Evolutionary conservation across 2,113 vertebrate genomes (phyloP), one percentile per base, ranked within the genome.

Genomic region (Dendropsophus ebraccatus): DNA sequence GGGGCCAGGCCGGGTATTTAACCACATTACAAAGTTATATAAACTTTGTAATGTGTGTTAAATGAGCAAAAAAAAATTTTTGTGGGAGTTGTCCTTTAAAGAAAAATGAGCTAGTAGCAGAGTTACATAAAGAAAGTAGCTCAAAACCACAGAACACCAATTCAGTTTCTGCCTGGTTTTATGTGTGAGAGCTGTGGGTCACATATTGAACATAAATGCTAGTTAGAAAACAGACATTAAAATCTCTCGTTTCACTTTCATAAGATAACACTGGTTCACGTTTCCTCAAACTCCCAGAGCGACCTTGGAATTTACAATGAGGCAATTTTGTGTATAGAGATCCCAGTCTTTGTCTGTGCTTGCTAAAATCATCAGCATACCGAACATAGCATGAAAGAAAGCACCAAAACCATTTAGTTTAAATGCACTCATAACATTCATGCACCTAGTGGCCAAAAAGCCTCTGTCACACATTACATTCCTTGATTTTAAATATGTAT

Each of bases 301-400:
- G 47, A 8, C 32, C 10, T 41, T 5, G 70, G 19, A 85, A 85
- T 85, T 81, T 87, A 87, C 41, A 87, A 86, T 83, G 54, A 84
- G 79, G 13, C 17, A 45, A 23, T 45, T 86, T 37, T 67, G 37
- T 81, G 83, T 72, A 14, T 21, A 37, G 52, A 37, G 56, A 65
- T 45, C 14, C 58, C n/a, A 1, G 56, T 1, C 32, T 25, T 37
- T 4, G 9, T 23, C 2, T n/a, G 2, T 11, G 30, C 28, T n/a
- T 58, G 28, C 47, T 37, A 30, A 35, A 58, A 58, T 14, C 32
- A 16, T 16, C 35, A 12, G 16, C 52, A 28, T 32, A 76, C 14
- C 32, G 73, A 76, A 52, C 45, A 4, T 21, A 28, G 73, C 73
- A 52, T 45, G 47, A 76, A 76, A 76, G 2, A 52, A 16, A 45